Conservation (phyloP, 2,888 invertebrate species). For the Autographa pulchrina region DNA sequence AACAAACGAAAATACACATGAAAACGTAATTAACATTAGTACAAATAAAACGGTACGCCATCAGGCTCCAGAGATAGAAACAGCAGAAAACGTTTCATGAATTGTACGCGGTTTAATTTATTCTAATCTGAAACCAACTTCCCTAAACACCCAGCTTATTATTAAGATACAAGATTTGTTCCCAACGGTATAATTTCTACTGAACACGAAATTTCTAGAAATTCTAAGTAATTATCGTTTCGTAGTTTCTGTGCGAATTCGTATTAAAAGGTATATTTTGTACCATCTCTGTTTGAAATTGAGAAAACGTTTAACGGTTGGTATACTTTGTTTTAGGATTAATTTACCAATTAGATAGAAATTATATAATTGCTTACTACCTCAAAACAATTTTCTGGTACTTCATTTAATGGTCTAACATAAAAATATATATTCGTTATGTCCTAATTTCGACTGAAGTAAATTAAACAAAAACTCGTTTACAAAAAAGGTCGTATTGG, state of each 20-base stretch:
- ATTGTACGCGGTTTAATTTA: slow-evolving; percentile 51
- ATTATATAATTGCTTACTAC: too few species aligned
- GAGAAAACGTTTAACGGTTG: background rate
- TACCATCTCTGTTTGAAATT: slow-evolving; percentile 13
- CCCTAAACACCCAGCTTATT: slow-evolving; percentile 46
- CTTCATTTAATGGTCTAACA: background rate
- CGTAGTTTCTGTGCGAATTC: slow-evolving; percentile 30
- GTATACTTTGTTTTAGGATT: background rate
- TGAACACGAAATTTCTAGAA: slow-evolving; percentile 31
- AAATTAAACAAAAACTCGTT: slow-evolving; percentile 1
- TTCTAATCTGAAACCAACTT: slow-evolving; percentile 53
- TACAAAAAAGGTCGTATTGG: background rate
- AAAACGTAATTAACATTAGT: slow-evolving; percentile 26
- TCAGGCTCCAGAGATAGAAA: slow-evolving; percentile 33
- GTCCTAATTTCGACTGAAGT: background rate
- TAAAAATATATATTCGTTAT: background rate
- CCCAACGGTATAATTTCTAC: slow-evolving; percentile 32
- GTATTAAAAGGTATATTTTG: slow-evolving; percentile 27
- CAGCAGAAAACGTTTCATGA: slow-evolving; percentile 39
- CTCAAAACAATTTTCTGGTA: too few species aligned
- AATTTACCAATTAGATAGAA: background rate
- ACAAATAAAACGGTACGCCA: slow-evolving; percentile 33
- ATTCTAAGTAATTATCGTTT: slow-evolving; percentile 36
- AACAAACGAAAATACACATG: slow-evolving; percentile 14
- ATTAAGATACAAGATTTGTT: slow-evolving; percentile 49